Evolutionary conservation across 2,888 invertebrate species (phyloP).

Genomic region (Xestobium rufovillosum): DNA sequence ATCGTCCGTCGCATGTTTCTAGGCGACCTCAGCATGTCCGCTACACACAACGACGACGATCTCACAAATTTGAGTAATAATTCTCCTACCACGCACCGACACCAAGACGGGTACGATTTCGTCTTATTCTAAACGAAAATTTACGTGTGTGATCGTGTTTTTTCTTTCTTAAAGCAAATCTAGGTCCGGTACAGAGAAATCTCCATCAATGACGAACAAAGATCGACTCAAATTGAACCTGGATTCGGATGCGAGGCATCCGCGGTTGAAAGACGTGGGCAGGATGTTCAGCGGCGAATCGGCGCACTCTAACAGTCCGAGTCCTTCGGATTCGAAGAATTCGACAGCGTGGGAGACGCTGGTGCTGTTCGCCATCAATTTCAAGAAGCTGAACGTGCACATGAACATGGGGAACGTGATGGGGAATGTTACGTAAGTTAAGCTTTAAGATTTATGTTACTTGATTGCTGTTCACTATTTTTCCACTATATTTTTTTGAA

Average conservation of each 20-base stretch:
- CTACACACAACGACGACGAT: constrained; percentile 37
- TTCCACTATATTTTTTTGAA: too few relatives aligned
- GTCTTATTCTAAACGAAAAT: background rate
- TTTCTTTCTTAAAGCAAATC: too few relatives aligned
- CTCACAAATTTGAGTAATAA: too few relatives aligned
- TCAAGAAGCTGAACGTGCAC: constrained; percentile 90
- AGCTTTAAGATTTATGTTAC: too few relatives aligned
- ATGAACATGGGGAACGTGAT: constrained; percentile 99
- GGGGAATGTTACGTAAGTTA: constrained; percentile 83
- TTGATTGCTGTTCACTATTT: too few relatives aligned
- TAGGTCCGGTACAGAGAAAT: too few relatives aligned
- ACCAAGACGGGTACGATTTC: background rate
- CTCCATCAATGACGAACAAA: constrained; percentile 41
- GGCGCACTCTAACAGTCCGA: constrained; percentile 44
- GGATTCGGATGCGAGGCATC: constrained; percentile 46
- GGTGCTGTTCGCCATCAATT: constrained; percentile 92
- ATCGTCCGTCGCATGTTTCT: constrained; percentile 88
- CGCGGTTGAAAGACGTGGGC: constrained; percentile 48
- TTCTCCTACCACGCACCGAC: too few relatives aligned
- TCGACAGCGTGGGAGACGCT: constrained; percentile 90
- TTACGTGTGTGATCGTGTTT: too few relatives aligned
- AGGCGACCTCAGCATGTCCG: constrained; percentile 74
- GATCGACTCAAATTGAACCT: constrained; percentile 53
- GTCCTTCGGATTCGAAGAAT: constrained; percentile 54
- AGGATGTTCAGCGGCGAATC: constrained; percentile 52